These are phyloP conservation scores for Chironex yamaguchii DNA, from an alignment of 30 jellyfish, hydroid and myxozoan genomes.

Conservation along the genomic window DNA sequence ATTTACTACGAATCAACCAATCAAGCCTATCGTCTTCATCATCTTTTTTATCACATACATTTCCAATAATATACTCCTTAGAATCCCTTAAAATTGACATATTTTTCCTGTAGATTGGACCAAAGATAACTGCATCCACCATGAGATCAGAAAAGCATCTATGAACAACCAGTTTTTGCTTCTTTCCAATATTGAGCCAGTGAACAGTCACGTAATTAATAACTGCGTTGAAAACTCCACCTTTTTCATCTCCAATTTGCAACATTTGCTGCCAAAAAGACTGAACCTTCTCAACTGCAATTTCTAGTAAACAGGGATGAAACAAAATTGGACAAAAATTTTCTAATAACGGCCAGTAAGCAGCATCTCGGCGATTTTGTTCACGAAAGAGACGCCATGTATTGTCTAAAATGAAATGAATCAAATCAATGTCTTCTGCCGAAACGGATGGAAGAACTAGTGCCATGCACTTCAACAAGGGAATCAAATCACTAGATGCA, in stretches of 20 bases:
- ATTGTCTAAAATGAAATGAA: slow-evolving; percentile 19
- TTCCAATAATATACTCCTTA: slow-evolving; percentile 19
- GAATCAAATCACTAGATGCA: slow-evolving; percentile 33
- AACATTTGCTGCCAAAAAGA: slow-evolving; percentile 64
- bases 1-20: slow-evolving; percentile 64
- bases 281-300: slow-evolving; percentile 10
- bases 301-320: slow-evolving; percentile 33
- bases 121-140: slow-evolving; percentile 79
- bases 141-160: slow-evolving; percentile 34
- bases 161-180: not conserved
- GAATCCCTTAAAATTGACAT: slow-evolving; percentile 51
- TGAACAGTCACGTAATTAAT: slow-evolving; percentile 41
- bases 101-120: slow-evolving; percentile 75
- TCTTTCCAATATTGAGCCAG: slow-evolving; percentile 30
- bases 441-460: slow-evolving; percentile 22
- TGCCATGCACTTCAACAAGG: slow-evolving; percentile 58
- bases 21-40: slow-evolving; percentile 61
- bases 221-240: slow-evolving; percentile 65
- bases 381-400: slow-evolving; percentile 66
- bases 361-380: slow-evolving; percentile 66
- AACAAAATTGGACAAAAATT: slow-evolving; percentile 60
- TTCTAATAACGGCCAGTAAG: slow-evolving; percentile 72
- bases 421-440: not conserved
- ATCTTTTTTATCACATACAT: not conserved
- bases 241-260: slow-evolving; percentile 70